Evolutionary conservation across 1,140 invertebrate genomes (phyloP).

Genomic region (Bombus affinis): DNA sequence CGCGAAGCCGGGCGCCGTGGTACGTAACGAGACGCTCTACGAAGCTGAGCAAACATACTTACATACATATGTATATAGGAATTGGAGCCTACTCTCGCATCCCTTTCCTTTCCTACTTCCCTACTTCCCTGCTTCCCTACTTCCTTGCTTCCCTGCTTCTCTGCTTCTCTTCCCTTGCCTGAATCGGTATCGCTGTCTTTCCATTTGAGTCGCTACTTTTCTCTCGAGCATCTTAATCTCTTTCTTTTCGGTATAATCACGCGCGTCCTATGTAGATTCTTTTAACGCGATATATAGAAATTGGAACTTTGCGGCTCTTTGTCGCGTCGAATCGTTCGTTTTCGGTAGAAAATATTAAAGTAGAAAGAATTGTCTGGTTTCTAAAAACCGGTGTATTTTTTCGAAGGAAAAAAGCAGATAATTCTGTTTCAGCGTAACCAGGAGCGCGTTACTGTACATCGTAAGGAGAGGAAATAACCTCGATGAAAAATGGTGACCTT

Average conservation of each 20-base stretch:
- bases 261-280: neutral
- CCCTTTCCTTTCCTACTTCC: neutral
- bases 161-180: neutral
- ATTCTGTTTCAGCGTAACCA: neutral
- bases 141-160: too few relatives aligned
- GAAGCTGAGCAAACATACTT: slow-evolving; percentile 61
- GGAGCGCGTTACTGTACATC: neutral
- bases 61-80: slow-evolving; percentile 35
- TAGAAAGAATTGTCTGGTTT: neutral
- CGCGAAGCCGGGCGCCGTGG: slow-evolving; percentile 25
- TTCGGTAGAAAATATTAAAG: neutral
- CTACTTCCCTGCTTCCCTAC: too few relatives aligned
- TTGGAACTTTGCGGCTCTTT: neutral
- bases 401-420: neutral
- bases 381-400: neutral
- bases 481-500: slow-evolving; percentile 2
- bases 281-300: neutral
- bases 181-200: slow-evolving; percentile 39
- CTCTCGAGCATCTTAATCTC: neutral
- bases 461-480: neutral
- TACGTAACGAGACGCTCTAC: slow-evolving; percentile 52
- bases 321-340: too few relatives aligned
- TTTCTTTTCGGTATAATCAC: neutral
- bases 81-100: slow-evolving; percentile 48
- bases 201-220: neutral